Base-by-base conservation (phyloP, 2,113 vertebrate genomes). In the Macroglossus sobrinus region DNA sequence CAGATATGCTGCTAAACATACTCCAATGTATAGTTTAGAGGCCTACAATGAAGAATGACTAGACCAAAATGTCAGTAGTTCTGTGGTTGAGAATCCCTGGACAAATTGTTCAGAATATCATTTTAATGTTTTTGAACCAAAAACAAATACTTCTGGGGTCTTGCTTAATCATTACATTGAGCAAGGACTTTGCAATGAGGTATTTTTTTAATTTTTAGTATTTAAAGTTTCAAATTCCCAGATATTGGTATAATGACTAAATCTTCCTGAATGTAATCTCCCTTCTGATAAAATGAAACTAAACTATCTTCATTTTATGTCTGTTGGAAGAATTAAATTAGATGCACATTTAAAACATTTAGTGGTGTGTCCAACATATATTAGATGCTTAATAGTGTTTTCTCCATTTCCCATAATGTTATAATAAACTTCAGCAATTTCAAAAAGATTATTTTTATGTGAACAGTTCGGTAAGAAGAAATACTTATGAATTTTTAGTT, bases 161-260 rank as follows among this genome's bases (percentile, higher is more conserved):
- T 85, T 81, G 9, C 0, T 82, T 21, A 30, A 22, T n/a, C 4
- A 66, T 2, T 66, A 4, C 21, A 89, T 8, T 22, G 10, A 94
- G 12, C 7, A 43, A n/a, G 5, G 3, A 0, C 4, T 38, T 26
- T 35, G 2, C 57, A 7, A 0, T 50, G 15, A 93, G n/a, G 4
- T 71, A 81, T 71, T 63, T 69, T 69, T 10, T 43, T 64, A 55
- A 5, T 55, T 80, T 76, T 81, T 30, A 40, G 4, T 82, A 45
- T 61, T 86, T 90, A 21, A 72, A 64, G 24, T 84, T 61, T 26
- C 13, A 94, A 66, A 13, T 7, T 81, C 7, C 5, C 26, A 43
- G 28, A 43, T 81, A 74, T 21, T 72, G 8, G 12, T 19, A 53
- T 22, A 59, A 79, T 2, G 2, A 57, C 8, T 64, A 71, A 86